A percentile compares a stretch with the other conserved stretches of the same genome.
These are phyloP conservation scores for Germaria angustata DNA, from an alignment of 2,888 invertebrate genomes.

Conservation along the genomic window DNA sequence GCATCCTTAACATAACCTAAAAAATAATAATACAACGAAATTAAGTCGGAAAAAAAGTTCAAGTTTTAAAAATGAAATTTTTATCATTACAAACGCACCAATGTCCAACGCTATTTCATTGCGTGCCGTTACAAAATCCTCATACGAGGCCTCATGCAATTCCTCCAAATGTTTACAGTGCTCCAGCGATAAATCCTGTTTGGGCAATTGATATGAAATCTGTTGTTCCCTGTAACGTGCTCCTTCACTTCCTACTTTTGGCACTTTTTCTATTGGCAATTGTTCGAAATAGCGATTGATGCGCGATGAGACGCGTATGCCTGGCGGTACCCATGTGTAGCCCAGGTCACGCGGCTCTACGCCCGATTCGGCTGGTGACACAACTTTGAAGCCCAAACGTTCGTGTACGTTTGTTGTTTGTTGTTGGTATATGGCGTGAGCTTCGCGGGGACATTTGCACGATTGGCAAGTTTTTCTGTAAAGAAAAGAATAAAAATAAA, in stretches of 20 bases:
- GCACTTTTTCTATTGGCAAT: conserved; percentile 90
- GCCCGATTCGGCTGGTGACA: conserved; percentile 82
- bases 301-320: conserved; percentile 78
- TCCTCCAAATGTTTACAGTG: conserved; percentile 93
- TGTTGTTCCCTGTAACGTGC: conserved; percentile 90
- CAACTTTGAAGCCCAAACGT: conserved; percentile 84
- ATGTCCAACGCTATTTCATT: conserved; percentile 98
- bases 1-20: conserved; percentile 84
- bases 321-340: conserved; percentile 85
- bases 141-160: conserved; percentile 89
- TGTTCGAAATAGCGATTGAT: conserved; percentile 94
- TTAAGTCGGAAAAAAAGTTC: no score
- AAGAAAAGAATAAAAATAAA: neutral
- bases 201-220: conserved; percentile 93
- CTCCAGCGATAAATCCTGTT: conserved; percentile 93
- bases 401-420: conserved; percentile 90
- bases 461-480: conserved; percentile 95
- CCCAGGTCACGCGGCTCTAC: conserved; percentile 84
- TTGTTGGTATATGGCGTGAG: conserved; percentile 94
- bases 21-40: neutral
- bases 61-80: neutral
- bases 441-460: conserved; percentile 94
- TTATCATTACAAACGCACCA: conserved; percentile 81
- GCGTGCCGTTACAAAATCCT: conserved; percentile 95
- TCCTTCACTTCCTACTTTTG: conserved; percentile 87